Percentiles rank a stretch among this genome's conserved stretches.
Conservation (phyloP, 1,140 invertebrate genomes). For the Bombus pyrosoma region DNA sequence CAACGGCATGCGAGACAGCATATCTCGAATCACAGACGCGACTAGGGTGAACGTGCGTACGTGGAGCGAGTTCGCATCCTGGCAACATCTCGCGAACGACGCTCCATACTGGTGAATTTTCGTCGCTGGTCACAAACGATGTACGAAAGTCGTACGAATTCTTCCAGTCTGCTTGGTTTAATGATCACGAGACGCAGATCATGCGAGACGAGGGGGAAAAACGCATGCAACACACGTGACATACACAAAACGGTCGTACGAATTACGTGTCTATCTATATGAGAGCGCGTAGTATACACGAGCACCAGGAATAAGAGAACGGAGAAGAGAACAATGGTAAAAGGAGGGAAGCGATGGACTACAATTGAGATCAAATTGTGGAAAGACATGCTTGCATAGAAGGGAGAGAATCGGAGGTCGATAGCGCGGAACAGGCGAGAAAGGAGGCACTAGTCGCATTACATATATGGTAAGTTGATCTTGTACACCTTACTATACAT, state of each 20-base stretch:
- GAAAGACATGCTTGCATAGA: slow-evolving; percentile 33
- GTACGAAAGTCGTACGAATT: slow-evolving; percentile 61
- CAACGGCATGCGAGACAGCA: slow-evolving; percentile 39
- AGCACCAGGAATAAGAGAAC: slow-evolving; percentile 21
- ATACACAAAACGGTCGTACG: not conserved
- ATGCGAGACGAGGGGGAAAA: slow-evolving; percentile 32
- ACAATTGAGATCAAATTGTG: slow-evolving; percentile 29
- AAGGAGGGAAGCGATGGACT: slow-evolving; percentile 23
- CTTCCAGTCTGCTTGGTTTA: slow-evolving; percentile 46
- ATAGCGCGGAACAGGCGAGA: slow-evolving; percentile 34
- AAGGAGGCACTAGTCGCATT: slow-evolving; percentile 44
- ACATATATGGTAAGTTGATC: slow-evolving; percentile 57
- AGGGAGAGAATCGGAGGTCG: not conserved
- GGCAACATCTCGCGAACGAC: slow-evolving; percentile 87
- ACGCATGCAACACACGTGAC: not conserved
- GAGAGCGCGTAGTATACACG: not conserved
- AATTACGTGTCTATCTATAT: not conserved
- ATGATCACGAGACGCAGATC: slow-evolving; percentile 51
- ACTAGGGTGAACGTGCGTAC: slow-evolving; percentile 83
- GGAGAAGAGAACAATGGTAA: slow-evolving; percentile 13
- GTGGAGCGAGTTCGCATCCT: slow-evolving; percentile 89
- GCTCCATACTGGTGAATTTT: slow-evolving; percentile 88
- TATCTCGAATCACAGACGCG: slow-evolving; percentile 76
- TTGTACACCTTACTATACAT: not conserved
- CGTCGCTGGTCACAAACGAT: slow-evolving; percentile 46